Evolutionary conservation across 2,113 vertebrate species (phyloP).

Genomic region (Marcusenius ussheri): DNA sequence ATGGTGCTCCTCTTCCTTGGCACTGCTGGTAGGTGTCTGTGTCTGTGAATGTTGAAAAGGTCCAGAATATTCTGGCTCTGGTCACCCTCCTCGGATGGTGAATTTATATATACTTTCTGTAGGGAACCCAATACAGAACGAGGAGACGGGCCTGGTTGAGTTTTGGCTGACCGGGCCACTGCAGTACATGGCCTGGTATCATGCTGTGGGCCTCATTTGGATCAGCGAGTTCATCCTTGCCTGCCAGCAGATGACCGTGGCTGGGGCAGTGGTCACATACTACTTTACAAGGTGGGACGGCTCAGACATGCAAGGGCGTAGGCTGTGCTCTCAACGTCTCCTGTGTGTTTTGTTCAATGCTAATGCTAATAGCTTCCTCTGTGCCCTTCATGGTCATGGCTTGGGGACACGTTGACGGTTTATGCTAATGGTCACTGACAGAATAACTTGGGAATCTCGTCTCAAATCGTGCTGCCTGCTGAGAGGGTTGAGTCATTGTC

Average conservation of each 20-base stretch:
- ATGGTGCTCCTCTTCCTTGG: slow-evolving; percentile 89
- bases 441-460: background rate
- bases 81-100: background rate
- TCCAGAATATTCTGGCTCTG: background rate
- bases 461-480: background rate
- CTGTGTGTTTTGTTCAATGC: background rate
- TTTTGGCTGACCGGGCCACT: slow-evolving; percentile 76
- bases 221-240: slow-evolving; percentile 95
- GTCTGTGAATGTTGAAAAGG: background rate
- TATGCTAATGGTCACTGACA: background rate
- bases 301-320: background rate
- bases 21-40: slow-evolving; percentile 68
- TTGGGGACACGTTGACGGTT: background rate
- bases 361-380: background rate
- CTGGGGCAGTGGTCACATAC: slow-evolving; percentile 93
- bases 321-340: background rate
- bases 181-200: slow-evolving; percentile 96
- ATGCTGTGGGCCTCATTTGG: slow-evolving; percentile 89
- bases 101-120: slow-evolving; percentile 7
- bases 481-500: background rate
- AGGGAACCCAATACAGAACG: slow-evolving; percentile 77
- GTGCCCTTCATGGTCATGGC: background rate
- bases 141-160: slow-evolving; percentile 78
- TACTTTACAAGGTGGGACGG: slow-evolving; percentile 86
- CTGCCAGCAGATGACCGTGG: slow-evolving; percentile 97